Evolutionary conservation across 1,140 invertebrate species (phyloP).

Genomic region (Steinernema khuongi): DNA sequence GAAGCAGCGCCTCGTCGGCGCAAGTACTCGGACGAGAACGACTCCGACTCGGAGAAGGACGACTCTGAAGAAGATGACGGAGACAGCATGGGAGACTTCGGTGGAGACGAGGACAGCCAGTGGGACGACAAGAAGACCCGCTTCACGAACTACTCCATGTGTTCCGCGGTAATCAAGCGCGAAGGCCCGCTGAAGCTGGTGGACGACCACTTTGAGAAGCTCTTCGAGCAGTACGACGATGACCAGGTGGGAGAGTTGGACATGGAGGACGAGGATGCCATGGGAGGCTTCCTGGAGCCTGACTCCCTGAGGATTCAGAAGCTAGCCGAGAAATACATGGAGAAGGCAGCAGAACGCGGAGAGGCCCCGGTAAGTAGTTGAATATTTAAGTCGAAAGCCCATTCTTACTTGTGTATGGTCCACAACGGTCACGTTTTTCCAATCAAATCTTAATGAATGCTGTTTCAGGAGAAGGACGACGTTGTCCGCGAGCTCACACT

Average conservation of each 20-base stretch:
- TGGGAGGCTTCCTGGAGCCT: slow-evolving; percentile 21
- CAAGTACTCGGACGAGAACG: slow-evolving; percentile 21
- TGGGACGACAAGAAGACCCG: slow-evolving; percentile 66
- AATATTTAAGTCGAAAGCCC: neutral
- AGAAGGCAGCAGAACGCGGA: slow-evolving; percentile 31
- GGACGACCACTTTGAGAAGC: slow-evolving; percentile 85
- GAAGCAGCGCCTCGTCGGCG: neutral
- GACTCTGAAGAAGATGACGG: slow-evolving; percentile 26
- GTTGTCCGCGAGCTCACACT: neutral
- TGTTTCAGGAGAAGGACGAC: neutral
- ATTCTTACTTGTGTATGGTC: neutral
- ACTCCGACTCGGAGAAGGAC: slow-evolving; percentile 42
- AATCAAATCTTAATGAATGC: too few species aligned
- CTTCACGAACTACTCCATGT: slow-evolving; percentile 89
- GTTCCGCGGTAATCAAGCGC: slow-evolving; percentile 78
- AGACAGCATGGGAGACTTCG: slow-evolving; percentile 36
- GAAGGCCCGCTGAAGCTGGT: slow-evolving; percentile 76
- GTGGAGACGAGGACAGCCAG: slow-evolving; percentile 57
- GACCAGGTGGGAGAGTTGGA: slow-evolving; percentile 67
- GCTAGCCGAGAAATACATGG: slow-evolving; percentile 20
- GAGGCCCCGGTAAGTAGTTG: slow-evolving; percentile 18
- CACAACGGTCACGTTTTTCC: too few species aligned
- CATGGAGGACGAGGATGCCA: slow-evolving; percentile 64
- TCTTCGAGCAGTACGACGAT: slow-evolving; percentile 80
- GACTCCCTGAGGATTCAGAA: slow-evolving; percentile 22